A percentile compares a stretch with the other conserved stretches of the same genome.
Conservation (phyloP, 2,797 vertebrate species). For the Sebastes miniatus region DNA sequence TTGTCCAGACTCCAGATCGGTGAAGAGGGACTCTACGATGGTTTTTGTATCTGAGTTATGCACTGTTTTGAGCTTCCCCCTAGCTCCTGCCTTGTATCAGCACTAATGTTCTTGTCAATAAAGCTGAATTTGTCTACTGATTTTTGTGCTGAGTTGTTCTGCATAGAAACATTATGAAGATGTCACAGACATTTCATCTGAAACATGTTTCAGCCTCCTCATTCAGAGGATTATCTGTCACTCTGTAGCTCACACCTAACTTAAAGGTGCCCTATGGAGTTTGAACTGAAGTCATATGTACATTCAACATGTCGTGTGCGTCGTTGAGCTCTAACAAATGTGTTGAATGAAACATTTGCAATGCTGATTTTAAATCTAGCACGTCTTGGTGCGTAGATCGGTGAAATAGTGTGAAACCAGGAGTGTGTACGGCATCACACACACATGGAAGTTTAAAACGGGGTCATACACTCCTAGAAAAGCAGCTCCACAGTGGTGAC, state of each 20-base stretch:
- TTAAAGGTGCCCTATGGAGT: neutral
- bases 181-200: neutral
- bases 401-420: neutral
- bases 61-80: conserved; percentile 75
- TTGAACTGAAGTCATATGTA: neutral
- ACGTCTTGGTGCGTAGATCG: neutral
- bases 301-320: neutral
- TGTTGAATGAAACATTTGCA: neutral
- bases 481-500: no score
- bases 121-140: conserved; percentile 76
- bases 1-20: conserved; percentile 21
- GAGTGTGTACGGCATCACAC: no score
- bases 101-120: conserved; percentile 79
- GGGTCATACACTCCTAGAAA: no score
- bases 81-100: conserved; percentile 77
- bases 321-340: neutral
- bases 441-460: no score
- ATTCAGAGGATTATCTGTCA: neutral
- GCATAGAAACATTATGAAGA: neutral
- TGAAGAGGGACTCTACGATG: conserved; percentile 25
- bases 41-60: conserved; percentile 68
- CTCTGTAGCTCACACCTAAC: neutral
- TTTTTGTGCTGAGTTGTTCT: neutral
- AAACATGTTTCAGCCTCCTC: neutral
- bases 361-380: no score